These are phyloP conservation scores for Drosophila auraria DNA, from an alignment of 1,140 invertebrate species.

Conservation along the genomic window DNA sequence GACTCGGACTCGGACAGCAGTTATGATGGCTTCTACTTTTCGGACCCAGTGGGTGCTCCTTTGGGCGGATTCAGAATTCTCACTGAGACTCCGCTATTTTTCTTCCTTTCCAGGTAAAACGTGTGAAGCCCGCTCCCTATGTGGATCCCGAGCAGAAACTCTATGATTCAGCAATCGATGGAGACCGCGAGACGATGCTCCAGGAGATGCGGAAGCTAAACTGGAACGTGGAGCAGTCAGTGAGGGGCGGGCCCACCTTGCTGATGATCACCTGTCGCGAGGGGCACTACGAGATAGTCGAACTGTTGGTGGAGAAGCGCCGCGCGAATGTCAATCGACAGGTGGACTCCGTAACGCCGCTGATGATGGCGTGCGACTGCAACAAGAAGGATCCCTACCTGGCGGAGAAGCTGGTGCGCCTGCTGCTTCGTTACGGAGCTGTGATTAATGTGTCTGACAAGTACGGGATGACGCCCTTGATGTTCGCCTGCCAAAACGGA, in stretches of 20 bases:
- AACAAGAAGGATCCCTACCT: slow-evolving; percentile 26
- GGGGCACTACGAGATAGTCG: slow-evolving; percentile 63
- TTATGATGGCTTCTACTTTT: slow-evolving; percentile 80
- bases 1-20: slow-evolving; percentile 71
- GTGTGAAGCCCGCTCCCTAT: slow-evolving; percentile 11
- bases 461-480: slow-evolving; percentile 85
- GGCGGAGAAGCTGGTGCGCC: slow-evolving; percentile 61
- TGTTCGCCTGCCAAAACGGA: slow-evolving; percentile 85
- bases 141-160: slow-evolving; percentile 51
- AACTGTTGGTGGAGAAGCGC: slow-evolving; percentile 51
- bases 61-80: too few relatives aligned
- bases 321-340: slow-evolving; percentile 67
- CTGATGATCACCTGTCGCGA: slow-evolving; percentile 62
- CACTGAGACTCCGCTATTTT: not conserved
- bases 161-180: slow-evolving; percentile 38
- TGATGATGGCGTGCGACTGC: slow-evolving; percentile 70
- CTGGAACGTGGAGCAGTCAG: slow-evolving; percentile 36
- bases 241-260: slow-evolving; percentile 49
- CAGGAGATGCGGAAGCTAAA: slow-evolving; percentile 58
- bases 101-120: slow-evolving; percentile 18
- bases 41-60: slow-evolving; percentile 41
- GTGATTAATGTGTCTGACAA: slow-evolving; percentile 84
- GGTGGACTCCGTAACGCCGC: slow-evolving; percentile 64
- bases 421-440: slow-evolving; percentile 63
- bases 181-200: slow-evolving; percentile 31